Percentiles rank a stretch among this genome's conserved stretches.
Conservation (phyloP, 2,888 invertebrate species). For the Hyppa rectilinea region DNA sequence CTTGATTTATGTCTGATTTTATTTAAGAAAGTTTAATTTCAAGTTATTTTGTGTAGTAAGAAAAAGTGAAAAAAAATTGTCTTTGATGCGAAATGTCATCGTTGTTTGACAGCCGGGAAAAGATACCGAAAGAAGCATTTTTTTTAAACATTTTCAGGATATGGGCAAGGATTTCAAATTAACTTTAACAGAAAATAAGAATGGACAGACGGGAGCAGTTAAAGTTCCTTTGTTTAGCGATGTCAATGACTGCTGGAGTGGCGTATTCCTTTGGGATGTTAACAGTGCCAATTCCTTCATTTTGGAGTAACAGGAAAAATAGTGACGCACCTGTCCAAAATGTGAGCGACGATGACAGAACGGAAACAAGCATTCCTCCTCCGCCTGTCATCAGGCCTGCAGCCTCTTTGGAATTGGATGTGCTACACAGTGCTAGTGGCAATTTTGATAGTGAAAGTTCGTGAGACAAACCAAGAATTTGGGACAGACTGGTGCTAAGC, state of each 20-base stretch:
- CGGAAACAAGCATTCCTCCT: slow-evolving; percentile 64
- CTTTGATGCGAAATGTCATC: slow-evolving; percentile 36
- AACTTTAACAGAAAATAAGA: slow-evolving; percentile 58
- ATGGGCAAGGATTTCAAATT: slow-evolving; percentile 70
- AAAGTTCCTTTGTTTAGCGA: slow-evolving; percentile 76
- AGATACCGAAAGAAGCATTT: slow-evolving; percentile 25
- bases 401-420: slow-evolving; percentile 11
- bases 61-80: slow-evolving; percentile 34
- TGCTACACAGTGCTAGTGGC: slow-evolving; percentile 15
- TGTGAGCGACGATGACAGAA: slow-evolving; percentile 68
- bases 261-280: slow-evolving; percentile 81
- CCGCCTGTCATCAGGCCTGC: background rate
- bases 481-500: slow-evolving; percentile 31
- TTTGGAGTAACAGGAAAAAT: slow-evolving; percentile 5
- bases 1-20: background rate
- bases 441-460: slow-evolving; percentile 31
- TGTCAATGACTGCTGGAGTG: slow-evolving; percentile 79
- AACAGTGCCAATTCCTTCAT: slow-evolving; percentile 58
- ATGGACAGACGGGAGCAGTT: slow-evolving; percentile 82
- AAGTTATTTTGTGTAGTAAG: background rate
- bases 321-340: slow-evolving; percentile 9
- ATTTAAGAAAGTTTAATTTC: background rate
- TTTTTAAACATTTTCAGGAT: slow-evolving; percentile 33
- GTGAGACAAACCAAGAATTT: slow-evolving; percentile 6
- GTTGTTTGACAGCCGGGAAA: slow-evolving; percentile 54